Base-by-base conservation (phyloP, 2,113 vertebrate genomes). In the Mustela nigripes region DNA sequence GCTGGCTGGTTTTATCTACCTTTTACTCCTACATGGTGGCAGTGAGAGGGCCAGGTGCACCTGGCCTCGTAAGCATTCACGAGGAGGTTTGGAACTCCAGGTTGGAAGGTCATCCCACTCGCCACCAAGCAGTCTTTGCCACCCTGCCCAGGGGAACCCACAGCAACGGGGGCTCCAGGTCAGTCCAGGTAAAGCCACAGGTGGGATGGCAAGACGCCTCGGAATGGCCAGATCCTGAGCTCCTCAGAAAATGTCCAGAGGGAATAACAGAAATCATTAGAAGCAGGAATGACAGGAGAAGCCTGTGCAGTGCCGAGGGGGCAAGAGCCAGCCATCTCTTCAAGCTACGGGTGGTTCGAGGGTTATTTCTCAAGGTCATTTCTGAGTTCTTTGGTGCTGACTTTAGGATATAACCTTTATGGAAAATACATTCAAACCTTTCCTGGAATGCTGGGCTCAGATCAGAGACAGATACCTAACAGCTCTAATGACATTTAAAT, bases 381-480 rank as follows among this genome's bases (percentile, higher is more conserved):
- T 91, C 14, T 39, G n/a, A 86, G 69, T 87, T 87, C 33, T 24
- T 74, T 74, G 33, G 60, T 39, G 31, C 60, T 95, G 28, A n/a
- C n/a, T 45, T 63, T 56, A 83, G n/a, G 71, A 90, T 4, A n/a
- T 65, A 84, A 65, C 48, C 36, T 76, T 83, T 69, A 58, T 69
- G 36, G 22, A 56, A 78, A 48, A 67, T 76, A 18, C 42, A 67
- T 45, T 50, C 65, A 65, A 69, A 69, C 6, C 33, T 91, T 45
- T 36, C 58, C 98, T 36, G 36, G 26, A 36, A 22, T 7, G 7
- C 58, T 67, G 69, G 36, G 14, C 15, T 65, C 60, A 67, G n/a
- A 79, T 62, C 60, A 67, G 19, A 22, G n/a, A 39, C 60, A 21
- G 60, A 99, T 85, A 98, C 98, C 97, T 50, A 60, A 50, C 19